Percentiles rank a stretch among this genome's conserved stretches.
Evolutionary conservation across 2,888 invertebrate genomes (phyloP).

Genomic region (Charanyca ferruginea): DNA sequence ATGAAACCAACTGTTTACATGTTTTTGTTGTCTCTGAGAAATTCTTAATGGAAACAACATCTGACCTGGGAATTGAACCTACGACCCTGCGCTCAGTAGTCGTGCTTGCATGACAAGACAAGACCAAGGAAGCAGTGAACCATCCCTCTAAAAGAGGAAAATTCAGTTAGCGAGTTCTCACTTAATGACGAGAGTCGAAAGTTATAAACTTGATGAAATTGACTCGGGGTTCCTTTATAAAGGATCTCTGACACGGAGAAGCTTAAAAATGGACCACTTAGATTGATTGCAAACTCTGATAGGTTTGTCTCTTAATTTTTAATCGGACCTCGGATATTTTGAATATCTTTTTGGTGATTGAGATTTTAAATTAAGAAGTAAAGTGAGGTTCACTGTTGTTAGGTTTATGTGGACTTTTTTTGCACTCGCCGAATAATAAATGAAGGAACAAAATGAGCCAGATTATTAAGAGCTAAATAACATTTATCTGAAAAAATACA

Average conservation of each 20-base stretch:
- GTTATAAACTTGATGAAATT: conserved; percentile 39
- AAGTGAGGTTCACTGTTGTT: neutral
- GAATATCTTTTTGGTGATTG: conserved; percentile 1
- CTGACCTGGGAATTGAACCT: too few species aligned
- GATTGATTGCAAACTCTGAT: conserved; percentile 40
- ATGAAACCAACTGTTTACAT: too few species aligned
- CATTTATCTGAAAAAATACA: too few species aligned
- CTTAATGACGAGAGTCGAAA: conserved; percentile 25
- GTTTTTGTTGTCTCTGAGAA: too few species aligned
- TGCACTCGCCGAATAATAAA: too few species aligned
- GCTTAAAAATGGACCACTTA: conserved; percentile 48
- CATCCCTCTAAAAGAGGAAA: conserved; percentile 11
- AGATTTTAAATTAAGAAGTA: neutral
- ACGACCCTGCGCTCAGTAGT: too few species aligned
- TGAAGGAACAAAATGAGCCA: too few species aligned
- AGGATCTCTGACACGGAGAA: neutral
- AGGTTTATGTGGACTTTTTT: too few species aligned
- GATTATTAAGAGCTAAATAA: too few species aligned
- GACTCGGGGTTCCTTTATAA: conserved; percentile 14
- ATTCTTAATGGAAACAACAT: too few species aligned
- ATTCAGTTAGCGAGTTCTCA: conserved; percentile 21
- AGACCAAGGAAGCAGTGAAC: too few species aligned
- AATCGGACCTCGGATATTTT: conserved; percentile 22
- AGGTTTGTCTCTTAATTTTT: conserved; percentile 37
- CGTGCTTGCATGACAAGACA: too few species aligned